A percentile compares a stretch with the other conserved stretches of the same genome.
phyloP scores from a whole-genome alignment of 2,797 vertebrate genomes.

The Parotocinclus haroldoi region DNA sequence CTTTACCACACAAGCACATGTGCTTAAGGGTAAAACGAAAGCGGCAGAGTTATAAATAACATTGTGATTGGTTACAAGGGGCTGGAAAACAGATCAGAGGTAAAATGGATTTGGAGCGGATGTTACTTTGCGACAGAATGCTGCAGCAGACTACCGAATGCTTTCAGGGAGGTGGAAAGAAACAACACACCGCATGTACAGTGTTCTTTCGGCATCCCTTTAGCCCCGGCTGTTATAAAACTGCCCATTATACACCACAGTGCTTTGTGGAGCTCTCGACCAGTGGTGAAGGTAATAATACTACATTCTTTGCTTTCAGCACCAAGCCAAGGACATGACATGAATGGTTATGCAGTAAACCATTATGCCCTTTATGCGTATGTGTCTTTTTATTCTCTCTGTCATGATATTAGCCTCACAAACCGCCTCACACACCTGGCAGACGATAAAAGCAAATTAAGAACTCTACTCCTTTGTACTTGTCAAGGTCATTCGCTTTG shows the following conservation, averaged over 20 bases:
- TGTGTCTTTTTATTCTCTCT: conserved; percentile 17
- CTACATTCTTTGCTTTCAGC: conserved; percentile 33
- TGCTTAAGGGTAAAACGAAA: conserved; percentile 88
- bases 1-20: conserved; percentile 89
- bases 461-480: conserved; percentile 7
- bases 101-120: conserved; percentile 55
- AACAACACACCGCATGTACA: conserved; percentile 53
- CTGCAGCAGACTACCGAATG: conserved; percentile 32
- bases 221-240: conserved; percentile 66
- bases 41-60: conserved; percentile 94
- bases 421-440: conserved; percentile 20
- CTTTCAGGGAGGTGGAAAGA: conserved; percentile 53
- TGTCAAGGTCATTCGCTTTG: conserved; percentile 18
- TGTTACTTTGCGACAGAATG: conserved; percentile 47
- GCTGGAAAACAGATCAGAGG: conserved; percentile 90
- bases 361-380: conserved; percentile 15
- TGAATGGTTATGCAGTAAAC: conserved; percentile 13
- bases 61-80: conserved; percentile 83
- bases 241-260: conserved; percentile 59
- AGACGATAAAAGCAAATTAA: conserved; percentile 20
- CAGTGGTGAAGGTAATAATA: conserved; percentile 60
- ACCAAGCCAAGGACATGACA: conserved; percentile 23
- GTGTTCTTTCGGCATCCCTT: conserved; percentile 56
- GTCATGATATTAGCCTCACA: conserved; percentile 29
- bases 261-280: conserved; percentile 56